These are phyloP conservation scores for Pontoporia blainvillei DNA, from an alignment of 2,113 vertebrate genomes.

Conservation along the genomic window DNA sequence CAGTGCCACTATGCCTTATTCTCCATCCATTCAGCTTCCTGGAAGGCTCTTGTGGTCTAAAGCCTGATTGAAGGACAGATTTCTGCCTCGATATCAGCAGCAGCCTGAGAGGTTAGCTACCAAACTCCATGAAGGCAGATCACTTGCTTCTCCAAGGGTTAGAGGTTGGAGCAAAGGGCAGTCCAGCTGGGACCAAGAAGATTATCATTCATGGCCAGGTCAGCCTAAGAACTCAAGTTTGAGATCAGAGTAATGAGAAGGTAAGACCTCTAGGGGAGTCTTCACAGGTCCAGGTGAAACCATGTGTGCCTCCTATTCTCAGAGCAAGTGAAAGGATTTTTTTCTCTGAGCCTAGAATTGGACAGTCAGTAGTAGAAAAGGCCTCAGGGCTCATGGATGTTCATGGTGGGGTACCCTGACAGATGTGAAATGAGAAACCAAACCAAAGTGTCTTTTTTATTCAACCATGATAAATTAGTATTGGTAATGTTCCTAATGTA, in stretches of 20 bases:
- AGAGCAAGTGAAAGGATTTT: background rate
- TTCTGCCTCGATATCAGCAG: no score
- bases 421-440: background rate
- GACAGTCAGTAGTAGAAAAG: background rate
- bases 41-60: background rate
- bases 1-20: fast-evolving
- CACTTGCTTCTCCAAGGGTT: background rate
- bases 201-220: background rate
- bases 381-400: background rate
- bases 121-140: background rate
- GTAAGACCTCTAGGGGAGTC: background rate
- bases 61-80: no score
- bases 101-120: background rate
- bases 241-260: background rate
- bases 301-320: background rate
- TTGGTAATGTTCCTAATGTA: no score
- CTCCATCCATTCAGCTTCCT: background rate
- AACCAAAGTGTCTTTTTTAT: background rate
- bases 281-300: no score
- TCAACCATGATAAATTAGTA: background rate
- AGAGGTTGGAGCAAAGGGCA: background rate
- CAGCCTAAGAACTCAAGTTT: background rate
- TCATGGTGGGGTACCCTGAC: background rate
- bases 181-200: background rate
- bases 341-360: background rate